Evolutionary conservation across 2,113 vertebrate genomes (phyloP).

Genomic region (Tursiops truncatus): DNA sequence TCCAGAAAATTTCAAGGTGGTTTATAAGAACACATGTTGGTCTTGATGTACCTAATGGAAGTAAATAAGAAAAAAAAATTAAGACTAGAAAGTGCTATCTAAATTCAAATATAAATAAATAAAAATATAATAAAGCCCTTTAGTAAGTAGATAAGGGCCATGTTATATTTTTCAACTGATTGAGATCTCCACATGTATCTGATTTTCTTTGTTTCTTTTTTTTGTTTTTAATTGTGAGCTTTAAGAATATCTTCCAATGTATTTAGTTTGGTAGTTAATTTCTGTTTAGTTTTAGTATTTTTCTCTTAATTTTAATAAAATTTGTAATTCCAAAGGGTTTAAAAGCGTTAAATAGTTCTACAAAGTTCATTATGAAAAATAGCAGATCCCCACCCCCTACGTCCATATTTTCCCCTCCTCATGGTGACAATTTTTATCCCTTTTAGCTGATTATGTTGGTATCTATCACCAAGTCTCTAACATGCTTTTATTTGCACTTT

Average conservation of each 20-base stretch:
- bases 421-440: neutral
- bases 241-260: neutral
- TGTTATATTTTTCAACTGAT: neutral
- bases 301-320: slow-evolving; percentile 4
- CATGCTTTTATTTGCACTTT: neutral
- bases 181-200: neutral
- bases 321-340: neutral
- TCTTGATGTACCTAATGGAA: neutral
- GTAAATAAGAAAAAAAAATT: neutral
- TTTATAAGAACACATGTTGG: neutral
- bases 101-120: neutral
- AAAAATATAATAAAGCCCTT: neutral
- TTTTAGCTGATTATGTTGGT: neutral
- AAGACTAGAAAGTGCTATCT: neutral
- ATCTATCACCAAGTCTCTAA: neutral
- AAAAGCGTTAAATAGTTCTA: neutral
- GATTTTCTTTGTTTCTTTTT: neutral
- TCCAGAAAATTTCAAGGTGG: neutral
- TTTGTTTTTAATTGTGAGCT: neutral
- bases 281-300: neutral
- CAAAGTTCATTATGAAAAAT: neutral
- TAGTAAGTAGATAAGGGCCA: neutral
- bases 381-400: too few relatives aligned
- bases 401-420: neutral
- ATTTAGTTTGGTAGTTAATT: neutral